Base-by-base conservation (phyloP, 2,113 vertebrate genomes). In the Gopherus flavomarginatus region DNA sequence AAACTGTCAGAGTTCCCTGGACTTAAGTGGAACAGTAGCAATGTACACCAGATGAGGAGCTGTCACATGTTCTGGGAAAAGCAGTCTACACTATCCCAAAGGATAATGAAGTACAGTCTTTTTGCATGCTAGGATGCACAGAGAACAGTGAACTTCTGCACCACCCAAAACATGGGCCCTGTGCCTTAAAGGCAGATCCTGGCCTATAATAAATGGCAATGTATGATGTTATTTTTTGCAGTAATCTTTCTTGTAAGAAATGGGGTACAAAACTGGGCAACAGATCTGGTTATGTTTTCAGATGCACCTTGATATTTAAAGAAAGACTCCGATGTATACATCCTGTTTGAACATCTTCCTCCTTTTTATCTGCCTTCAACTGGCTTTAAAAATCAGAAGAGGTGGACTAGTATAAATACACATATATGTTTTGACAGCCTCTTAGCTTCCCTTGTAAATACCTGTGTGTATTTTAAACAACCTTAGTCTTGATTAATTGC, bases 251-350 rank as follows among this genome's bases (percentile, higher is more conserved):
- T 13, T 72, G 1, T 88, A 42, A 59, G 38, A 13, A 31, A 31
- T 27, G 1, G 17, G 53, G 29, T 38, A n/a, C 54, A 83, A 56
- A 17, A n/a, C 8, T n/a, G 7, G 0, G 0, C n/a, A 85, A 8
- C 50, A 62, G 4, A 84, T 59, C 50, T 42, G 3, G 26, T 8
- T 81, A 44, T 1, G 4, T 3, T 54, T 31, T 88, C 14, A 57
- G 29, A 79, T 85, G 1, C 1, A 77, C 72, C 3, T 57, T 62
- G 52, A 35, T 56, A 5, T 22, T 88, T 56, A n/a, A 54, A 90
- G 65, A 52, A n/a, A 9, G 3, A n/a, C 54, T 52, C 11, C 17
- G 1, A 69, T 2, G 1, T 38, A 24, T 2, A 35, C 6, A 81
- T 35, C 3, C 16, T 21, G 8, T 80, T 52, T 77, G 49, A 8